Evolutionary conservation across 2,113 vertebrate genomes (phyloP), one percentile per base, ranked within the genome.

Genomic region (Gorsachius goisagi): DNA sequence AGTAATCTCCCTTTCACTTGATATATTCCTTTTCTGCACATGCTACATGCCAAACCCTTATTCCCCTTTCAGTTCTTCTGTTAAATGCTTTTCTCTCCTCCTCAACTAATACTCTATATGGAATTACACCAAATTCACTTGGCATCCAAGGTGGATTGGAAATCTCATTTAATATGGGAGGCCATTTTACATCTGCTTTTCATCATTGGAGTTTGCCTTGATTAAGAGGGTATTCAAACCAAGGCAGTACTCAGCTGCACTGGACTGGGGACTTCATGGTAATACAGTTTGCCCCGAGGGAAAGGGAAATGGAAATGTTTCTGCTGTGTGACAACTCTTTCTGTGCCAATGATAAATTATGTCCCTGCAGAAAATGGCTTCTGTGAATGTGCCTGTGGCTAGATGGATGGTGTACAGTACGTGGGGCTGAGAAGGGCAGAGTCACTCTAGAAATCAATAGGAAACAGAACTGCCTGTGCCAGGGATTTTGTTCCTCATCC

Each of bases 371-470:
- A 93, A 91, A 96, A 93, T 85, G 87, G 85, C 87, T 91, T 75
- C 84, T 91, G 87, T 85, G 69, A 87, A 39, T 93, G 63, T 60
- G 96, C 95, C 94, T 64, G 74, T 82, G 94, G 95, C 96, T 73
- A 93, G 85, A 91, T 89, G 87, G 91, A 88, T 89, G 71, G 53
- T 6, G 64, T 32, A 45, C 47, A 67, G 64, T 47, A 62, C 3
- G 0, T 39, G 49, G 80, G 55, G 80, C 66, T 64, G 69, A 87
- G 84, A 96, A 96, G 84, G 91, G 87, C 95, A 96, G 72, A 95
- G 69, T 71, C 92, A 95, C 69, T 96, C 87, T 89, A 89, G 89
- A 96, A 96, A 96, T 97, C 96, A 82, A 96, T 94, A 94, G 77
- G 62, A 94, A 91, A 82, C 35, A 91, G 81, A 84, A 86, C 93